Percentiles rank a stretch among this genome's conserved stretches.
Conservation (phyloP, 2,113 vertebrate genomes). For the Lasiurus cinereus region DNA sequence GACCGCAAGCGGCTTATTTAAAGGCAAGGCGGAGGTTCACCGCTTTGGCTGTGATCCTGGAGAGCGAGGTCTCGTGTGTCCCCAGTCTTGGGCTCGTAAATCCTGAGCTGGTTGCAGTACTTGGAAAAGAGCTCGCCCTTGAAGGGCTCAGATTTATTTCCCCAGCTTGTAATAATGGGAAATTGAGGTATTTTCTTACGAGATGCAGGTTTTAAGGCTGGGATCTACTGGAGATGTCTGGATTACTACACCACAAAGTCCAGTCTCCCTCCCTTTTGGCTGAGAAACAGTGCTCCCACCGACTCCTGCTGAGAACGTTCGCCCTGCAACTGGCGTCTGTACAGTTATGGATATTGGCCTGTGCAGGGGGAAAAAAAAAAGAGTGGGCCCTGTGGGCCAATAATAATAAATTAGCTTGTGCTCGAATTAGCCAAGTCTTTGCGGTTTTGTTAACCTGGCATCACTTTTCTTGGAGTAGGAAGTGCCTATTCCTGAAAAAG, state of each 20-base stretch:
- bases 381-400: slow-evolving; percentile 44
- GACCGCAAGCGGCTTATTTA: slow-evolving; percentile 48
- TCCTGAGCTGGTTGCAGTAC: background rate
- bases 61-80: background rate
- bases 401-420: slow-evolving; percentile 62
- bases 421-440: slow-evolving; percentile 45
- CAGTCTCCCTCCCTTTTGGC: background rate
- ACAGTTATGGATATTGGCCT: slow-evolving; percentile 45
- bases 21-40: background rate
- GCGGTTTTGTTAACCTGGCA: slow-evolving; percentile 62
- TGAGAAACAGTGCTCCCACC: background rate
- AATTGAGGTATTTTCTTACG: slow-evolving; percentile 19
- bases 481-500: slow-evolving; percentile 32
- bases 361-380: background rate
- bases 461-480: slow-evolving; percentile 39
- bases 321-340: background rate
- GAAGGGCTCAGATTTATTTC: background rate
- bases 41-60: background rate
- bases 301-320: slow-evolving; percentile 24
- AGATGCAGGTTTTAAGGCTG: background rate
- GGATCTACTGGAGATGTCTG: background rate
- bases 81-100: background rate
- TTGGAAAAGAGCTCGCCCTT: background rate
- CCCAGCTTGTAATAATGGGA: background rate
- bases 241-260: background rate